Conservation (phyloP, 2,888 invertebrate species). For the Trachelus stipa region DNA sequence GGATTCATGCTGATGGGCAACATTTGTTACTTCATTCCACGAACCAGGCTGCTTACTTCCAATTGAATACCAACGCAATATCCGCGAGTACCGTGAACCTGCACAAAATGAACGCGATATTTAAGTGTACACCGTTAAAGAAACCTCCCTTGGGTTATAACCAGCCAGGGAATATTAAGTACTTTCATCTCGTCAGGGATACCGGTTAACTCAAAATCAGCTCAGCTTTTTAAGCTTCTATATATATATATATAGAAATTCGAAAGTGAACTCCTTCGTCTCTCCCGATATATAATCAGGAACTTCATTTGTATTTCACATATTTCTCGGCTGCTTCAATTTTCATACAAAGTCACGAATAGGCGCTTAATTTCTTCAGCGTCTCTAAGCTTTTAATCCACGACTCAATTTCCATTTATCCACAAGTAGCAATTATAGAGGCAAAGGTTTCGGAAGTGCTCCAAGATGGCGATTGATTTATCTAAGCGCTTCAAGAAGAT, state of each 20-base stretch:
- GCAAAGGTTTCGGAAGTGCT: too few relatives aligned
- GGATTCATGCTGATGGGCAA: slow-evolving; percentile 27
- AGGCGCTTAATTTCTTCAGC: not conserved
- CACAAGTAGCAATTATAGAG: slow-evolving; percentile 35
- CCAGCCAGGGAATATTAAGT: not conserved
- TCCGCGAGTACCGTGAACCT: not conserved
- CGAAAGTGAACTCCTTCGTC: not conserved
- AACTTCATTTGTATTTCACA: not conserved
- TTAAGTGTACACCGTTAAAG: not conserved
- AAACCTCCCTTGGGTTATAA: not conserved
- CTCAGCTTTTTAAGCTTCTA: not conserved
- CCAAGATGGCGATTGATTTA: too few relatives aligned
- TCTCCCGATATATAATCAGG: not conserved
- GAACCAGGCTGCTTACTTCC: slow-evolving; percentile 14
- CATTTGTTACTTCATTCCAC: slow-evolving; percentile 24
- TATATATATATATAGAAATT: not conserved
- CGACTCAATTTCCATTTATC: slow-evolving; percentile 42
- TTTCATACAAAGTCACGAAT: not conserved
- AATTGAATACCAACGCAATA: slow-evolving; percentile 17
- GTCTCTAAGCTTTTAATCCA: slow-evolving; percentile 39
- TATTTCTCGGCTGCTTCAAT: not conserved
- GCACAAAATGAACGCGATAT: not conserved
- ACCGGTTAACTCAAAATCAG: not conserved
- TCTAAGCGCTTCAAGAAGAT: too few relatives aligned
- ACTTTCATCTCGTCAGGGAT: not conserved